Percentiles rank a stretch among this genome's conserved stretches.
phyloP scores from a whole-genome alignment of 2,113 vertebrate genomes.

The Archocentrus centrarchus region DNA sequence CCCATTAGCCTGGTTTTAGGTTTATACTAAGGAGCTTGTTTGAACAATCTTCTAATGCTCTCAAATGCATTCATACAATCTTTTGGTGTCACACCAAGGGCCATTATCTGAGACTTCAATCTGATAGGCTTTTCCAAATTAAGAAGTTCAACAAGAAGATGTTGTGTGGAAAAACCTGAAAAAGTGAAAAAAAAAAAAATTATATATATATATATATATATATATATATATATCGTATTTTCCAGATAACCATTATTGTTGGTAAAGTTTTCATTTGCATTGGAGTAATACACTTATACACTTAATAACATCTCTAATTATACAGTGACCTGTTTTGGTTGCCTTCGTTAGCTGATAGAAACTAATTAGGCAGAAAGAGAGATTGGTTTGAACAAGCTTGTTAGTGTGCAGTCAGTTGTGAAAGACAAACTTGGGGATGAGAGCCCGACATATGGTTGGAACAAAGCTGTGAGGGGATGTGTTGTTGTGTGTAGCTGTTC shows the following conservation, averaged over 20 bases:
- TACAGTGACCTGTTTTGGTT: constrained; percentile 26
- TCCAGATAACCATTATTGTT: too few species aligned
- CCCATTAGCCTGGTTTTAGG: constrained; percentile 33
- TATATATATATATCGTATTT: not conserved
- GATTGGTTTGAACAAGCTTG: constrained; percentile 47
- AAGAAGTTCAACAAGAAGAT: not conserved
- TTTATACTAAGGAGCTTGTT: constrained; percentile 52
- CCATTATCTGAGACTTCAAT: not conserved
- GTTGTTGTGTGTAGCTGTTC: constrained; percentile 10
- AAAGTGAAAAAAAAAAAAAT: not conserved
- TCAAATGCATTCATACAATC: not conserved
- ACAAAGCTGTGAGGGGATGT: constrained; percentile 18
- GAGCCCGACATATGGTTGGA: constrained; percentile 48
- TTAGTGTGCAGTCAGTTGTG: constrained; percentile 53
- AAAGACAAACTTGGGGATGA: constrained; percentile 37
- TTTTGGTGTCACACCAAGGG: not conserved
- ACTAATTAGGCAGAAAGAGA: constrained; percentile 57
- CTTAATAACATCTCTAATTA: constrained; percentile 27
- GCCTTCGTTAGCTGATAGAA: constrained; percentile 43
- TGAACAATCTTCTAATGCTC: constrained; percentile 34
- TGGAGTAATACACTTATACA: not conserved
- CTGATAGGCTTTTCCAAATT: not conserved
- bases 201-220: too few species aligned
- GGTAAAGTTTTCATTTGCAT: not conserved
- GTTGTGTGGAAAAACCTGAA: not conserved